Percentiles rank a stretch among this genome's conserved stretches.
These are phyloP conservation scores for Polydrusus pterygomalis DNA, from an alignment of 2,888 invertebrate species.

Conservation along the genomic window DNA sequence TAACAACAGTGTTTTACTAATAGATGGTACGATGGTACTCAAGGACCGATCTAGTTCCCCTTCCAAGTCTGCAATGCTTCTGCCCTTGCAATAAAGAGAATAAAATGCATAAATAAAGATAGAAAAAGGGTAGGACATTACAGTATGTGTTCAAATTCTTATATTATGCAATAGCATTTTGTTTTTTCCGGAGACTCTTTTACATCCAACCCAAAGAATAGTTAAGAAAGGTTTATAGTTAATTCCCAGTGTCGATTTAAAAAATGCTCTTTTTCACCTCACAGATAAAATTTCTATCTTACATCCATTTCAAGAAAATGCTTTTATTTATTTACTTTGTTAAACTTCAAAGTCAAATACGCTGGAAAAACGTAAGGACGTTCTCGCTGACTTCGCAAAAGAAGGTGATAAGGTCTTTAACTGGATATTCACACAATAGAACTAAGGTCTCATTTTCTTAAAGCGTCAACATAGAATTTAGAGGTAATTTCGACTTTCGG, in stretches of 20 bases:
- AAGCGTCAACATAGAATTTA: conserved; percentile 24
- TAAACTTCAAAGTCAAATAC: conserved; percentile 14
- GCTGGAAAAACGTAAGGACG: conserved; percentile 3
- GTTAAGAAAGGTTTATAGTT: too few species aligned
- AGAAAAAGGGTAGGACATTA: too few species aligned
- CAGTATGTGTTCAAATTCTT: too few species aligned
- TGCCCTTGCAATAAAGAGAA: too few species aligned
- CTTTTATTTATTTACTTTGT: not conserved
- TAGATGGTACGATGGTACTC: too few species aligned
- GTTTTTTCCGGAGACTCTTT: too few species aligned
- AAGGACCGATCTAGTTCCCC: too few species aligned
- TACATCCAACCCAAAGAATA: too few species aligned
- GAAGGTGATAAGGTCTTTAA: conserved; percentile 32
- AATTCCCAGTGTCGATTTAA: not conserved
- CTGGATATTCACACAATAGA: conserved; percentile 25
- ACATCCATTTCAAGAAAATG: not conserved
- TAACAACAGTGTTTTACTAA: too few species aligned
- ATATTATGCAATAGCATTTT: too few species aligned
- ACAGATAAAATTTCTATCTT: not conserved
- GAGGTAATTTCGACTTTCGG: conserved; percentile 4
- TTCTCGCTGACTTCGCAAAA: conserved; percentile 31
- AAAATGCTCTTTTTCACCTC: not conserved
- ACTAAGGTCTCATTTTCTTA: conserved; percentile 25
- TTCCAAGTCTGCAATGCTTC: too few species aligned
- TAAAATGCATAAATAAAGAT: too few species aligned